A percentile compares a stretch with the other conserved stretches of the same genome.
These are phyloP conservation scores for Tipula lateralis DNA, from an alignment of 2,888 invertebrate genomes.

Conservation along the genomic window DNA sequence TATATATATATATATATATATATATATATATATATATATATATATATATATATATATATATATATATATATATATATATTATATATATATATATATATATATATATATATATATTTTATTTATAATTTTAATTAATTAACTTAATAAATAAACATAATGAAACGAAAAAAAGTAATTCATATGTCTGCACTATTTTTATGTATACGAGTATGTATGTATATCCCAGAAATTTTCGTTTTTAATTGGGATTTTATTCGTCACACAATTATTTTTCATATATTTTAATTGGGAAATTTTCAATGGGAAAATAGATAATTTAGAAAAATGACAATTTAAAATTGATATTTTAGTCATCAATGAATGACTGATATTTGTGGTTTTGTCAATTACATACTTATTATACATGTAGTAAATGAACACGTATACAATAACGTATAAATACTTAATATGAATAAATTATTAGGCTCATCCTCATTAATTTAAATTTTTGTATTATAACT, in stretches of 20 bases:
- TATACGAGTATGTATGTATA: neutral
- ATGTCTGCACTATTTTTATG: neutral
- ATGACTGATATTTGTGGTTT: neutral
- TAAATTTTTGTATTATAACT: neutral
- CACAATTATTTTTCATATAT: neutral
- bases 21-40: too few relatives aligned
- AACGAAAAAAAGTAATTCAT: neutral
- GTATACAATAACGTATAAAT: neutral
- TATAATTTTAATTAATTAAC: neutral
- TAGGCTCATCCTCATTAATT: constrained; percentile 24
- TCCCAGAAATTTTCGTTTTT: neutral
- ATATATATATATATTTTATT: neutral
- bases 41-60: too few relatives aligned
- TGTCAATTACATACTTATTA: neutral
- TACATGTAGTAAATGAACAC: neutral
- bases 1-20: too few relatives aligned
- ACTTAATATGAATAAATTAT: constrained; percentile 19
- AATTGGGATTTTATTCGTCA: neutral
- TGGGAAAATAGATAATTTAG: neutral
- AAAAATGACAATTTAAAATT: neutral
- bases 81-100: too few relatives aligned
- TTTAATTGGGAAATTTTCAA: neutral
- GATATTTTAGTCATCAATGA: neutral
- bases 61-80: too few relatives aligned
- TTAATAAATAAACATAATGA: neutral